Conservation (phyloP, 1,140 invertebrate genomes). For the Drosophila triauraria region DNA sequence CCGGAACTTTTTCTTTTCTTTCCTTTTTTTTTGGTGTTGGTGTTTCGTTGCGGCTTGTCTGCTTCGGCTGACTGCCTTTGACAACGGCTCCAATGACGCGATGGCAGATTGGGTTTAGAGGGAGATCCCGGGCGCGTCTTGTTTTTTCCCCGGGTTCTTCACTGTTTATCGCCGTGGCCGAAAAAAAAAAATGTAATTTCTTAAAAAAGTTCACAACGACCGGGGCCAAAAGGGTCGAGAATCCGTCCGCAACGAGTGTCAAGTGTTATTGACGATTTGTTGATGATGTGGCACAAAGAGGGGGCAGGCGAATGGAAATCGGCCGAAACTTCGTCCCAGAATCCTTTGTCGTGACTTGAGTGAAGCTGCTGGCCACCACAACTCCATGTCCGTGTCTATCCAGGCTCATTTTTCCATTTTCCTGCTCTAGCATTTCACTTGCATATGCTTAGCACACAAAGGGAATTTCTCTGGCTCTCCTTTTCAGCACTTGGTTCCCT, state of each 20-base stretch:
- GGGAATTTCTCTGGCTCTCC: slow-evolving; percentile 16
- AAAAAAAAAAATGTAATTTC: slow-evolving; percentile 74
- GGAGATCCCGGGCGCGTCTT: slow-evolving; percentile 21
- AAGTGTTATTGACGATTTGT: slow-evolving; percentile 83
- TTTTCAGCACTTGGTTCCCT: slow-evolving; percentile 25
- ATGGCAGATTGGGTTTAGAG: slow-evolving; percentile 6
- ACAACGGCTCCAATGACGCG: slow-evolving; percentile 58
- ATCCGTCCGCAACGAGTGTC: slow-evolving; percentile 66
- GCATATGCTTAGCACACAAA: slow-evolving; percentile 46
- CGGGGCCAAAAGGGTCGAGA: slow-evolving; percentile 45
- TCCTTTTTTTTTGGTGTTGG: slow-evolving; percentile 2
- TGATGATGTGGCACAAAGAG: slow-evolving; percentile 75
- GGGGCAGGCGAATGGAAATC: slow-evolving; percentile 35
- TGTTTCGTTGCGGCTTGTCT: slow-evolving; percentile 38
- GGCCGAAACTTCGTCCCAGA: slow-evolving; percentile 37
- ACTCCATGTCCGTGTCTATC: slow-evolving; percentile 10
- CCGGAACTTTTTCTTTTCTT: slow-evolving; percentile 40
- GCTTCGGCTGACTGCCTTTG: slow-evolving; percentile 51
- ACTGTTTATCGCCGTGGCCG: slow-evolving; percentile 58
- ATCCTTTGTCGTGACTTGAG: slow-evolving; percentile 52
- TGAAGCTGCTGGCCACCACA: slow-evolving; percentile 14
- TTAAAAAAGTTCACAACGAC: slow-evolving; percentile 63
- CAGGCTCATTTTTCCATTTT: slow-evolving; percentile 29
- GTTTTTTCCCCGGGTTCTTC: slow-evolving; percentile 16
- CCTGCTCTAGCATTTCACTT: slow-evolving; percentile 31